Conservation (phyloP, 2,888 invertebrate species). For the Loripinus fragilis region DNA sequence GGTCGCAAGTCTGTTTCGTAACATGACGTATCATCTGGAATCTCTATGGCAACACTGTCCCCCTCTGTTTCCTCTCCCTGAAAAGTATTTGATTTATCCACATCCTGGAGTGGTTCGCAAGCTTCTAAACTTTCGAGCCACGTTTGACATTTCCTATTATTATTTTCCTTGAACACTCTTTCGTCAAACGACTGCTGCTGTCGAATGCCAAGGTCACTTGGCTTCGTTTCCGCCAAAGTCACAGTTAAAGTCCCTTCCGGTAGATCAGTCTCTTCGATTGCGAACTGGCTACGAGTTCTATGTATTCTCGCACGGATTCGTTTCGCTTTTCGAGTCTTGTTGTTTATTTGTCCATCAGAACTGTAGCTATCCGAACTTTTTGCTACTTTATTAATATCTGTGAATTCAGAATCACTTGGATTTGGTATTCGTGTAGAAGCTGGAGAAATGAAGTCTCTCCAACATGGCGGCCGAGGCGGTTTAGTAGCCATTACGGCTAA, state of each 20-base stretch:
- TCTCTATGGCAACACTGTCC: slow-evolving; percentile 69
- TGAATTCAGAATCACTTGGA: slow-evolving; percentile 54
- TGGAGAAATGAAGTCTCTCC: slow-evolving; percentile 73
- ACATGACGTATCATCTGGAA: slow-evolving; percentile 68
- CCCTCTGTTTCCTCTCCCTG: slow-evolving; percentile 54
- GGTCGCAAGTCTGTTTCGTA: slow-evolving; percentile 58
- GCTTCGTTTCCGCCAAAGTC: slow-evolving; percentile 74
- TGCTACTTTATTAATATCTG: slow-evolving; percentile 58
- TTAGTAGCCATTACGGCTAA: slow-evolving; percentile 56
- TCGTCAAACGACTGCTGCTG: slow-evolving; percentile 49
- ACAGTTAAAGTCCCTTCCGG: slow-evolving; percentile 74
- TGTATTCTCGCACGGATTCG: slow-evolving; percentile 74
- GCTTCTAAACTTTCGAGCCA: slow-evolving; percentile 78
- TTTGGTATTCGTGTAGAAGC: slow-evolving; percentile 25
- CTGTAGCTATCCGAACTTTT: slow-evolving; percentile 61
- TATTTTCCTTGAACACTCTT: slow-evolving; percentile 73
- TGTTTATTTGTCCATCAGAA: slow-evolving; percentile 51
- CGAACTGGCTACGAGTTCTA: slow-evolving; percentile 77
- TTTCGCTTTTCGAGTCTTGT: slow-evolving; percentile 64
- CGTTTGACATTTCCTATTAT: slow-evolving; percentile 75
- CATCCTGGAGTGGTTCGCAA: slow-evolving; percentile 75
- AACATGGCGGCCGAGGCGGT: slow-evolving; percentile 79
- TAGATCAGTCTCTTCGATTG: slow-evolving; percentile 74
- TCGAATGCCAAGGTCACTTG: slow-evolving; percentile 69
- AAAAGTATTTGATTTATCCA: slow-evolving; percentile 56